Base-by-base conservation (phyloP, 2,113 vertebrate species). In the Saccopteryx leptura region DNA sequence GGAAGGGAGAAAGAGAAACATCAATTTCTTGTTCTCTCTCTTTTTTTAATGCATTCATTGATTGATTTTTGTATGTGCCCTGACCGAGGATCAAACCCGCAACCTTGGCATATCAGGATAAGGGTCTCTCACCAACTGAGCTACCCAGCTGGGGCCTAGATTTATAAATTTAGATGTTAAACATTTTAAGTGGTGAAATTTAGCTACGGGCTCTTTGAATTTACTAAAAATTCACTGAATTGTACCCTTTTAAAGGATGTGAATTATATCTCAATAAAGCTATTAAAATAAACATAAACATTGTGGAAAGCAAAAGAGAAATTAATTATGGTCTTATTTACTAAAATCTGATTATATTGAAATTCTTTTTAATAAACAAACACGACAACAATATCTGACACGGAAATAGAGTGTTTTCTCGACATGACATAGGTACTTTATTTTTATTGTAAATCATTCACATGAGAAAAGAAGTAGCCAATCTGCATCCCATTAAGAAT, bases 381-480 rank as follows among this genome's bases (percentile, higher is more conserved):
- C 58, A 46, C 91, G 78, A 89, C 1, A 84, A 46, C 60, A 28
- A 69, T 82, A 48, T 94, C 56, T 88, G 69, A 88, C 88, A 78
- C n/a, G 31, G 50, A 97, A 97, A 92, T 58, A 93, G 71, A 93
- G 19, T 7, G 50, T 94, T 88, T 94, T 69, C 66, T 93, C 75
- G 24, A 61, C 10, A 48, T 58, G 65, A 86, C 31, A 91, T 90
- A 58, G 2, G 66, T 72, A 71, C 28, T 78, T 93, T 93, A 56
- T 80, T 90, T 19, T 94, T 84, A 33, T 71, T 95, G 2, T 68
- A 54, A 75, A 31, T 94, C 78, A 65, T 54, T 91, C 4, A 65
- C 65, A 60, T 74, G 28, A 84, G 52, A 83, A 90, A 93, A 85
- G 39, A 31, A 74, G 0, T 76, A 18, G 1, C 60, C 50, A 75